Base-by-base conservation (phyloP, 2,888 invertebrate species). In the Phyllotreta cruciferae region DNA sequence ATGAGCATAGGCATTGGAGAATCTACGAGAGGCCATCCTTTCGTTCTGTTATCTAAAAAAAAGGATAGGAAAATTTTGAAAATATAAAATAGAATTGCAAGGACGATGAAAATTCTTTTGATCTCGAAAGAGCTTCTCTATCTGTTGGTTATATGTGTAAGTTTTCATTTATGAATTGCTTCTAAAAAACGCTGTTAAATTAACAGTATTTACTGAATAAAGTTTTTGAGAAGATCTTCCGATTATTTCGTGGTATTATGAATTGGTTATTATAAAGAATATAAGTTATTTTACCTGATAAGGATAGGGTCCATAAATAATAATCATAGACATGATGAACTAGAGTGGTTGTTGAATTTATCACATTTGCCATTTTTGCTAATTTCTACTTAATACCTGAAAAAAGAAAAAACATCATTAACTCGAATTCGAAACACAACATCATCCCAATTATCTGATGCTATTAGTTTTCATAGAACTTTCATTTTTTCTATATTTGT, bases 11-110 rank as follows among this genome's bases (percentile, higher is more conserved):
- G 91, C 60, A 85, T 78, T 0, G 93, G 93, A 0, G 94, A 93
- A 73, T 92, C 90, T 60, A 94, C 94, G 73, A 94, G 81, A 0
- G 89, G 87, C 94, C 94, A 94, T 81, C 91, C 91, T 84, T 87
- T 88, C 37, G 94, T 92, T 75, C 94, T 85, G 70, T 87, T 83
- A 79, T 94, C 94, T 91, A 82, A 8, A 84, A 85, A 70, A 66
- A 62, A 54, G 56, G 34, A 60, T 38, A 60, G 35, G 45, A 52
- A 42, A 42, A 37, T 42, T 57, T 47, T 9, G 6, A 56, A 14
- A 47, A 0, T 47, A 47, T 47, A 6, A n/a, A 10, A 47, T 61
- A 9, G 53, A 42, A 24, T 24, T 24, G 24, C 24, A 24, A 24
- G 24, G 24, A 24, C 1, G 24, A 24, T 24, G 24, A 24, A 39